These are phyloP conservation scores for Melanerpes formicivorus DNA, from an alignment of 2,113 vertebrate species.

Conservation along the genomic window DNA sequence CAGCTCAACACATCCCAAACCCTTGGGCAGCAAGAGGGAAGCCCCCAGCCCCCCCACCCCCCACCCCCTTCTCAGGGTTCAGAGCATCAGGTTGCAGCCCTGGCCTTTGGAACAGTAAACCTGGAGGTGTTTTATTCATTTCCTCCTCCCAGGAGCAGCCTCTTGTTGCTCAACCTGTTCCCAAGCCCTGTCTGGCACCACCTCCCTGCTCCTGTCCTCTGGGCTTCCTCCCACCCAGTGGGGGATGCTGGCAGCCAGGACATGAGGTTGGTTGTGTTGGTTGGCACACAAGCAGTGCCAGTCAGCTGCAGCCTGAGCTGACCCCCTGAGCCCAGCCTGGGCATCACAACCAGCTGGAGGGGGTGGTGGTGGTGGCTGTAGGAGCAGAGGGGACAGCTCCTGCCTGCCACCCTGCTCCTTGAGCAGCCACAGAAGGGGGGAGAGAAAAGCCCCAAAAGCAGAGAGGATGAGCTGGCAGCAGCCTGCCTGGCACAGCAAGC, in stretches of 20 bases:
- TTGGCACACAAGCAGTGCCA: background rate
- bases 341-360: accelerated
- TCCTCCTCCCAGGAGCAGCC: conserved; percentile 26
- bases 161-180: background rate
- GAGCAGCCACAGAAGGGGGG: background rate
- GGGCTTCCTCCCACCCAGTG: background rate
- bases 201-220: background rate
- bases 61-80: background rate
- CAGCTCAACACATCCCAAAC: background rate
- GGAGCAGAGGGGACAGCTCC: background rate
- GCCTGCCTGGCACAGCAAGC: accelerated
- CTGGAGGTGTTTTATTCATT: background rate
- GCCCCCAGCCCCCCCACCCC: no score
- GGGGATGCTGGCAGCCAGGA: background rate
- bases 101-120: background rate
- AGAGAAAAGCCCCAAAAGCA: no score
- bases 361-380: no score
- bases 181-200: background rate
- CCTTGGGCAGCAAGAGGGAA: background rate
- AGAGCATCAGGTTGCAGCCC: accelerated
- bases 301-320: background rate
- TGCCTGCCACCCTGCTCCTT: background rate
- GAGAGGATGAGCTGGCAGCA: no score
- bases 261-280: background rate
- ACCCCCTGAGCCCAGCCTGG: background rate